These are phyloP conservation scores for Cairina moschata DNA, from an alignment of 2,113 vertebrate species.

Conservation along the genomic window DNA sequence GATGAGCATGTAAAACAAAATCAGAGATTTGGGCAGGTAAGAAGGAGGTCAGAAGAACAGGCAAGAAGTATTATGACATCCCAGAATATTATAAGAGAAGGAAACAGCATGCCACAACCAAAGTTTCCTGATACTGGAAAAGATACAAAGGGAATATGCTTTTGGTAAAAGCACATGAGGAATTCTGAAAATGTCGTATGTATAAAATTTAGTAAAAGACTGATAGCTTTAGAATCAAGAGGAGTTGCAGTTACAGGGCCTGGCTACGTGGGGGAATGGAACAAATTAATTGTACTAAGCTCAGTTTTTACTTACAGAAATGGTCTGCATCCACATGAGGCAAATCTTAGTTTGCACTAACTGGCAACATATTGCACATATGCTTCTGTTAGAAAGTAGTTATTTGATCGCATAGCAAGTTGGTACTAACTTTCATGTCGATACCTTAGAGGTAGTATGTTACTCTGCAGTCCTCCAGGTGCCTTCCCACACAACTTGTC, in stretches of 20 bases:
- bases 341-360: background rate
- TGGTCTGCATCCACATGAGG: background rate
- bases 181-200: fast-evolving
- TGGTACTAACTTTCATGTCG: background rate
- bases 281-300: background rate
- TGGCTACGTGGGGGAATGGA: background rate
- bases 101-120: background rate
- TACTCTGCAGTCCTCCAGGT: background rate
- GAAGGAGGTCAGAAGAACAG: background rate
- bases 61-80: background rate
- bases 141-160: background rate
- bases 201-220: background rate
- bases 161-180: background rate
- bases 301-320: background rate
- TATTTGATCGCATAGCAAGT: background rate
- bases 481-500: background rate
- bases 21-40: background rate
- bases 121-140: background rate
- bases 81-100: background rate
- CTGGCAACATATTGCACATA: background rate
- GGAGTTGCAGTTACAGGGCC: constrained; percentile 1
- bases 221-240: background rate
- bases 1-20: background rate
- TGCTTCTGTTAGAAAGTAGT: background rate
- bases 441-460: background rate